Base-by-base conservation (phyloP, 1,140 invertebrate genomes). In the Heliconius hewitsoni region DNA sequence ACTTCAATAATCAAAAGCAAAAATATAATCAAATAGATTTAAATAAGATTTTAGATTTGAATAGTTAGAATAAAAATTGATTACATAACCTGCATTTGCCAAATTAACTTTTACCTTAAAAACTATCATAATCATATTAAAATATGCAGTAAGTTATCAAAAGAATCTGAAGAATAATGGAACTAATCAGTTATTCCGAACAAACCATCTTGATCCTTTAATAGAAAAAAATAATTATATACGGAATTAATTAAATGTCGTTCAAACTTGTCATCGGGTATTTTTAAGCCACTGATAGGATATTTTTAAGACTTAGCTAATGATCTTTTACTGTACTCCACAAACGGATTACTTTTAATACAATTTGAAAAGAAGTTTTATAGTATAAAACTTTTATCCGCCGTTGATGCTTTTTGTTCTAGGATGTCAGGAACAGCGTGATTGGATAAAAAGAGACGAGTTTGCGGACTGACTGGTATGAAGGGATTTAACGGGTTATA, bases 241-340 rank as follows among this genome's bases (percentile, higher is more conserved):
- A 77, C 74, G 74, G 71, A 82, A 87, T 88, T 88, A 86, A 88
- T 87, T 88, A 85, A 88, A 88, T 83, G 82, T 52, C 74, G 74
- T 37, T 37, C 6, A 37, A 37, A 37, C 34, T 37, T 1, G 6
- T 37, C 34, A 1, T 37, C 34, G 6, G 34, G 0, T 52, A 55
- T 16, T 66, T n/a, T n/a, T 8, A 13, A 66, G 34, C 27, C 27
- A 66, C 27, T 30, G 60, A 66, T 66, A 66, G 23, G 60, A 23
- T 66, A 66, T 66, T 66, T 66, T 27, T 30, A 66, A 66, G 60
- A 60, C 23, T 23, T 9, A 60, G 23, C 57, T 60, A 60, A 60
- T 60, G 57, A 66, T 66, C 23, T 66, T 66, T 66, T 18, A 18
- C 27, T 66, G 27, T 16, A 30, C 27, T 66, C 23, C 9, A 66